phyloP scores from a whole-genome alignment of 2,113 vertebrate genomes.

The Phyllopteryx taeniolatus region DNA sequence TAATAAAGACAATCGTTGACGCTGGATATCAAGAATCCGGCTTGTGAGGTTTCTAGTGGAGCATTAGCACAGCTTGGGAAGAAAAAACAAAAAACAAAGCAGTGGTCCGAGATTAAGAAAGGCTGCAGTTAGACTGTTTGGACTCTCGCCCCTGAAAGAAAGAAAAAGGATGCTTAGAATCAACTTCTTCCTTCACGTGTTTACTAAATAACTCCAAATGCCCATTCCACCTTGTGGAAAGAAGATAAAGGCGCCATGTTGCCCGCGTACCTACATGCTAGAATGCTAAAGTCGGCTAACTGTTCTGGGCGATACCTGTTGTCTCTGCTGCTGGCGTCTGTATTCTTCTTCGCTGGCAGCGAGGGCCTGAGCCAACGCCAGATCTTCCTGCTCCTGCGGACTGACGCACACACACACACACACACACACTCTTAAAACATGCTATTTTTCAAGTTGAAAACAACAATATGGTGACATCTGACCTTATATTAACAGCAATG shows the following conservation, averaged over 20 bases:
- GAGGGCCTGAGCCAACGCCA: constrained; percentile 90
- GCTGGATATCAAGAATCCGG: constrained; percentile 20
- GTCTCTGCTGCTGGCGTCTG: constrained; percentile 80
- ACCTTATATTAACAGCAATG: no score
- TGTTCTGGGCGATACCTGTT: constrained; percentile 78
- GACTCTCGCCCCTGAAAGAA: constrained; percentile 61
- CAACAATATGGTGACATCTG: background rate
- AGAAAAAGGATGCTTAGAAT: constrained; percentile 25
- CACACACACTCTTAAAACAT: background rate
- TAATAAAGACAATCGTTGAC: constrained; percentile 31
- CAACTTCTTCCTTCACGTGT: background rate
- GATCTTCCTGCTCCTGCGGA: constrained; percentile 92
- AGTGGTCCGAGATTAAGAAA: constrained; percentile 60
- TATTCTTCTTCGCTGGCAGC: constrained; percentile 94
- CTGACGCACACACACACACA: constrained; percentile 63
- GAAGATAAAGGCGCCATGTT: constrained; percentile 23
- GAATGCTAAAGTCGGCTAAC: constrained; percentile 73
- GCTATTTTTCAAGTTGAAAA: background rate
- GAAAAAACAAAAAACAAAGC: background rate
- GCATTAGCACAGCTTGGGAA: constrained; percentile 27
- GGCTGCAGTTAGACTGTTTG: constrained; percentile 71
- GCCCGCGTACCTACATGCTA: constrained; percentile 65
- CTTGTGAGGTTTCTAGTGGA: constrained; percentile 37
- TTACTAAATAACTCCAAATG: background rate
- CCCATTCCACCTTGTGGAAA: constrained; percentile 14